Percentiles rank a stretch among this genome's conserved stretches.
Conservation (phyloP, 2,888 invertebrate species). For the Thelaira solivaga region DNA sequence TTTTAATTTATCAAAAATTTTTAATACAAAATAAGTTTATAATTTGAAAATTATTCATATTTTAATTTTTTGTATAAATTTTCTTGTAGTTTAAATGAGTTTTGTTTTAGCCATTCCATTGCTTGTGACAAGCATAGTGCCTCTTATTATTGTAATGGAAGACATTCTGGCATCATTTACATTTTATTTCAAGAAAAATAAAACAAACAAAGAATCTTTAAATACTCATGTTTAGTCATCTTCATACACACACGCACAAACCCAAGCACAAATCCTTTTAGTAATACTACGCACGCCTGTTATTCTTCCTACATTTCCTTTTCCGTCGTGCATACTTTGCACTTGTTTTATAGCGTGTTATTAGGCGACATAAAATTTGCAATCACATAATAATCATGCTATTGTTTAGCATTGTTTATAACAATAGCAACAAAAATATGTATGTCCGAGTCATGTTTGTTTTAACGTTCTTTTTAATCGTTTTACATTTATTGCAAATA, state of each 20-base stretch:
- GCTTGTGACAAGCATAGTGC: too few relatives aligned
- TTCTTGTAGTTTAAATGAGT: background rate
- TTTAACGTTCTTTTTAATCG: background rate
- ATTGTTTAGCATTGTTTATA: background rate
- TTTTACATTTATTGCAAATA: too few relatives aligned
- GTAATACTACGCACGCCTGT: too few relatives aligned
- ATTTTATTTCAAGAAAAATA: background rate
- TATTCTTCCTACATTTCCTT: too few relatives aligned
- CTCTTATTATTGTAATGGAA: conserved; percentile 39
- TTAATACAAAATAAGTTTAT: too few relatives aligned
- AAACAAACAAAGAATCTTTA: background rate
- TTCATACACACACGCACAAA: background rate
- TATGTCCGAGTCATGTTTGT: too few relatives aligned
- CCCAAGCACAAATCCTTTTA: too few relatives aligned
- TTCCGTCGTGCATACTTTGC: too few relatives aligned
- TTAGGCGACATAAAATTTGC: background rate
- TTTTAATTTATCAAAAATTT: too few relatives aligned
- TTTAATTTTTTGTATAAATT: background rate
- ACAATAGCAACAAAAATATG: background rate
- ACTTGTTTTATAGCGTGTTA: background rate
- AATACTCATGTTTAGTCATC: background rate
- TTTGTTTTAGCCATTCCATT: too few relatives aligned
- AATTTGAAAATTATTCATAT: too few relatives aligned
- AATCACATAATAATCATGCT: background rate
- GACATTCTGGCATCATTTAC: conserved; percentile 44